phyloP scores from a whole-genome alignment of 2,888 invertebrate species.

The Thera britannica region DNA sequence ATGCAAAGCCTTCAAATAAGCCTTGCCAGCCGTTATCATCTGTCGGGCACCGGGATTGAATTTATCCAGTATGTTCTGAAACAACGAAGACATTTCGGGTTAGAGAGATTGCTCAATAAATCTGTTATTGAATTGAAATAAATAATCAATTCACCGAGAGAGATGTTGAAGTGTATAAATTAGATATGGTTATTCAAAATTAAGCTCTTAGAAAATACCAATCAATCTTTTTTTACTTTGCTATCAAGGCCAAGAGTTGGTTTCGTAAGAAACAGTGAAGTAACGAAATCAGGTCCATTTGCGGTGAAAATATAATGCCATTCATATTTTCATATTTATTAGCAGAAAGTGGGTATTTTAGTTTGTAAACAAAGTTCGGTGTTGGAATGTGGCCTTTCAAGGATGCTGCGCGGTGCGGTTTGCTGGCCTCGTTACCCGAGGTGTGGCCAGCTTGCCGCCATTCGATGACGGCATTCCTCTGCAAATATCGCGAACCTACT shows the following conservation, averaged over 20 bases:
- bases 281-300: slow-evolving; percentile 44
- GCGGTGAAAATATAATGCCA: slow-evolving; percentile 45
- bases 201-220: slow-evolving; percentile 31
- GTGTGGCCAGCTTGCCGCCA: slow-evolving; percentile 66
- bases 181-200: slow-evolving; percentile 37
- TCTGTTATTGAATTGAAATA: slow-evolving; percentile 7
- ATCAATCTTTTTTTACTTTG: slow-evolving; percentile 51
- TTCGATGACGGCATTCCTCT: slow-evolving; percentile 70
- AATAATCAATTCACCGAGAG: slow-evolving; percentile 23
- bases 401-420: slow-evolving; percentile 69
- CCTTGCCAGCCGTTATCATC: slow-evolving; percentile 96
- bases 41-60: slow-evolving; percentile 97
- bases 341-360: slow-evolving; percentile 68
- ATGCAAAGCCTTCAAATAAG: slow-evolving; percentile 96
- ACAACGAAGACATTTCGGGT: slow-evolving; percentile 63
- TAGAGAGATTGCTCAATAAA: slow-evolving; percentile 8
- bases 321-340: slow-evolving; percentile 59
- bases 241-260: slow-evolving; percentile 41
- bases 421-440: slow-evolving; percentile 65
- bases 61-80: slow-evolving; percentile 97
- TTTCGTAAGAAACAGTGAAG: slow-evolving; percentile 40
- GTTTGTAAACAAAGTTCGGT: slow-evolving; percentile 72
- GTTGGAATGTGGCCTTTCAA: slow-evolving; percentile 82
- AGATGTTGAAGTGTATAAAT: slow-evolving; percentile 25
- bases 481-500: slow-evolving; percentile 51